These are phyloP conservation scores for Myioborus miniatus DNA, from an alignment of 2,797 vertebrate species.

Conservation along the genomic window DNA sequence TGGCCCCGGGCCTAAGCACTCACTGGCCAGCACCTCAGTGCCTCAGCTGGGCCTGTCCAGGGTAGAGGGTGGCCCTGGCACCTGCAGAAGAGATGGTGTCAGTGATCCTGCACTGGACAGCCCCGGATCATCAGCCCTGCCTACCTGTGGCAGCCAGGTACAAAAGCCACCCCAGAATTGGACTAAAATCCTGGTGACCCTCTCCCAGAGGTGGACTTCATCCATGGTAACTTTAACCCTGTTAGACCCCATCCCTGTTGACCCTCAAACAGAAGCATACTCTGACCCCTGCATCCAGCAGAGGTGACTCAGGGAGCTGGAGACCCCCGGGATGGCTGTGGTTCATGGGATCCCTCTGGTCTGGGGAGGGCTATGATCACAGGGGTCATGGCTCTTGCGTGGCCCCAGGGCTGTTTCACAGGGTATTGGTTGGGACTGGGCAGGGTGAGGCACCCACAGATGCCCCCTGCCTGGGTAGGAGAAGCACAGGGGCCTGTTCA, in stretches of 20 bases:
- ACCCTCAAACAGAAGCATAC: neutral
- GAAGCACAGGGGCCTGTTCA: neutral
- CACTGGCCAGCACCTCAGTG: accelerated
- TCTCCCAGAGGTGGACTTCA: neutral
- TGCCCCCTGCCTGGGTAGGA: neutral
- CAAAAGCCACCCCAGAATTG: neutral
- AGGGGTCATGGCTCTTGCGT: accelerated
- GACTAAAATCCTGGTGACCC: too few species aligned
- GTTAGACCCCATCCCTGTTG: neutral
- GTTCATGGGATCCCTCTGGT: neutral
- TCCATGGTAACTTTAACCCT: accelerated
- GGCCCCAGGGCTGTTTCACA: neutral
- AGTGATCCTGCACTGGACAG: neutral
- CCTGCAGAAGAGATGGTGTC: neutral
- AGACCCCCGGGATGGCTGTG: accelerated
- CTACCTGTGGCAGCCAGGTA: neutral
- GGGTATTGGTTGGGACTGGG: neutral
- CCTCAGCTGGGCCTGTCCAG: neutral
- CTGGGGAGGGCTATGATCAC: neutral
- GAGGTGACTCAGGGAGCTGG: accelerated
- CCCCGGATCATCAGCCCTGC: accelerated
- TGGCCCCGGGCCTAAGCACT: neutral
- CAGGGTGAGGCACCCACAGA: neutral
- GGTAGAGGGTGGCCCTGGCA: neutral
- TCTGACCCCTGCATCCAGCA: too few species aligned